Percentiles rank a stretch among this genome's conserved stretches.
Evolutionary conservation across 2,888 invertebrate species (phyloP).

Genomic region (Synanthedon andrenaeformis): DNA sequence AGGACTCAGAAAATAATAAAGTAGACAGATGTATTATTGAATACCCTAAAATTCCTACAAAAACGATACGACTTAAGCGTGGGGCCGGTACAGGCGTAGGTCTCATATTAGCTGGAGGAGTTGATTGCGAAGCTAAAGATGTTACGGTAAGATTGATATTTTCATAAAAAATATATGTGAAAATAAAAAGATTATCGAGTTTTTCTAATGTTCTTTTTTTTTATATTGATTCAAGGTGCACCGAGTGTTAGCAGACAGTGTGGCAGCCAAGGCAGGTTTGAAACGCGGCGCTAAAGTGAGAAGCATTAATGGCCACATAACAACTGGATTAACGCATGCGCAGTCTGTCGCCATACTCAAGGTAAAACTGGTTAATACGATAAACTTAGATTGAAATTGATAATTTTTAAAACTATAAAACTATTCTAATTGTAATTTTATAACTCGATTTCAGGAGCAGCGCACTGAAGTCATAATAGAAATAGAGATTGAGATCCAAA

Average conservation of each 20-base stretch:
- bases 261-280: conserved; percentile 88
- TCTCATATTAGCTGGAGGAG: conserved; percentile 88
- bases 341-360: conserved; percentile 90
- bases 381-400: conserved; percentile 1
- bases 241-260: conserved; percentile 86
- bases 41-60: conserved; percentile 29
- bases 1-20: conserved; percentile 18
- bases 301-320: conserved; percentile 87
- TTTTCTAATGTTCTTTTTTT: conserved; percentile 6
- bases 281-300: conserved; percentile 89
- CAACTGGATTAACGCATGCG: conserved; percentile 86
- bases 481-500: conserved; percentile 68
- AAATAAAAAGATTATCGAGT: not conserved
- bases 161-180: not conserved
- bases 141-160: conserved; percentile 76
- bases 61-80: conserved; percentile 41
- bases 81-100: conserved; percentile 78
- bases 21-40: conserved; percentile 17
- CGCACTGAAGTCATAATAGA: conserved; percentile 84
- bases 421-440: conserved; percentile 1
- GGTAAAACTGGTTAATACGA: conserved; percentile 51
- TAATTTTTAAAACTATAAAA: not conserved
- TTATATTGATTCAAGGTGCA: conserved; percentile 74
- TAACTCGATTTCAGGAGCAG: conserved; percentile 71
- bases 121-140: conserved; percentile 92